Conservation (phyloP, 2,888 invertebrate genomes). For the Mesodorylaimus sp. region DNA sequence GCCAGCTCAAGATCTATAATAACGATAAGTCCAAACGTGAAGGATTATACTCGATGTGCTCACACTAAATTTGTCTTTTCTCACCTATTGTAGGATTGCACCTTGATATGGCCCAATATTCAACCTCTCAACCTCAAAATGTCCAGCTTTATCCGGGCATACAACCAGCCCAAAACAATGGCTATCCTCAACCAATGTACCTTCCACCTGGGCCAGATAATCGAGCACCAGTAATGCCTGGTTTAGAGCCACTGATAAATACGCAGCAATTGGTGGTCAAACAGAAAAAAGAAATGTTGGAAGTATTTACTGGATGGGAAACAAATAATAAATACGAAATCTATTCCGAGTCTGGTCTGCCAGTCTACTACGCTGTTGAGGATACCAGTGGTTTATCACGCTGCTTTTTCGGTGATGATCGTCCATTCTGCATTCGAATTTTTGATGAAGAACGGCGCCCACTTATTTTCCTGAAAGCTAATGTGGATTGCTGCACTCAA, state of each 20-base stretch:
- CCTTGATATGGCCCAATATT: too few species aligned
- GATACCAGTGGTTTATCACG: not conserved
- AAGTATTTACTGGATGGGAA: conserved; percentile 17
- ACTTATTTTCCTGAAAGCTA: not conserved
- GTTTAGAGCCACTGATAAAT: not conserved
- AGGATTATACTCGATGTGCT: too few species aligned
- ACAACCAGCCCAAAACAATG: too few species aligned
- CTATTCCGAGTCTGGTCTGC: conserved; percentile 16
- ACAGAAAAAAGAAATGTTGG: conserved; percentile 10
- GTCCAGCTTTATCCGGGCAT: too few species aligned
- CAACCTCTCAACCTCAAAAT: too few species aligned
- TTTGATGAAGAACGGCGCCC: not conserved
- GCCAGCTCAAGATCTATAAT: too few species aligned
- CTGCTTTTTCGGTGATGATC: conserved; percentile 2
- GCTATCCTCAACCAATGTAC: too few species aligned
- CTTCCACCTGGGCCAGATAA: too few species aligned
- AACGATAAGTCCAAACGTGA: too few species aligned
- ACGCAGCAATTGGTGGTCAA: conserved; percentile 3
- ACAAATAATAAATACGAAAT: conserved; percentile 17
- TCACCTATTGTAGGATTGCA: too few species aligned
- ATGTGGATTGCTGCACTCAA: not conserved
- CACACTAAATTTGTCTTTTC: too few species aligned
- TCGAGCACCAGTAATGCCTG: too few species aligned
- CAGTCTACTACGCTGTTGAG: conserved; percentile 15
- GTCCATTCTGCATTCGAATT: conserved; percentile 2